Base-by-base conservation (phyloP, 2,113 vertebrate genomes). In the Cyprinodon tularosa region DNA sequence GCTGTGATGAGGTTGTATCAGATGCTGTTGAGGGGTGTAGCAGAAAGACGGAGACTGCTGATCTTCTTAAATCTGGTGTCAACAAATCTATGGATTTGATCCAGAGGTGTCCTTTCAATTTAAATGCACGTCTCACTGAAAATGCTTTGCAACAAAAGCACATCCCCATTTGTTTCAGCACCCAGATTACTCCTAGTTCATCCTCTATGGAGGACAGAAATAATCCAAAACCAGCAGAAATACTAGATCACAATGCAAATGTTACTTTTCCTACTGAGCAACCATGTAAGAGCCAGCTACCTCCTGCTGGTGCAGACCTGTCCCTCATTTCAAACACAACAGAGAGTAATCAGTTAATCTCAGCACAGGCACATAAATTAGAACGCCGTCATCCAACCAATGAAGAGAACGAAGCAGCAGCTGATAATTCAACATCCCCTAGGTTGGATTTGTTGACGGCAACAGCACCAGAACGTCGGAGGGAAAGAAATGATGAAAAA, bases 231-330 rank as follows among this genome's bases (percentile, higher is more conserved):
- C 36, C 84, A 44, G 40, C 37, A 20, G 12, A 66, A 6, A 53
- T 57, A 11, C 65, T 91, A 37, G 92, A 94, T 74, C 85, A 84
- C 65, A 93, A 93, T 71, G 73, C 88, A 38, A 93, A 92, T 61
- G 4, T 86, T 20, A 70, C 65, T 68, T 74, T 85, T 20, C 36
- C 67, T 64, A 22, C 75, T 38, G 78, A 86, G 22, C 6, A 71
- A 0, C 37, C 10, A 17, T 60, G 65, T 76, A 66, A 83, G 36
- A 10, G 15, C 17, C 59, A 73, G 38, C 37, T 20, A 20, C 48
- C 38, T 4, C 60, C 64, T 64, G 13, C 0, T 0, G 75, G 45
- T 37, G 14, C 70, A 0, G 3, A 60, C 1, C 37, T 42, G 60
- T 66, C 73, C 6, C 17, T 68, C 48, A 39, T 47, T 66, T 72